phyloP scores from a whole-genome alignment of 2,113 vertebrate species.

The Anguilla rostrata region DNA sequence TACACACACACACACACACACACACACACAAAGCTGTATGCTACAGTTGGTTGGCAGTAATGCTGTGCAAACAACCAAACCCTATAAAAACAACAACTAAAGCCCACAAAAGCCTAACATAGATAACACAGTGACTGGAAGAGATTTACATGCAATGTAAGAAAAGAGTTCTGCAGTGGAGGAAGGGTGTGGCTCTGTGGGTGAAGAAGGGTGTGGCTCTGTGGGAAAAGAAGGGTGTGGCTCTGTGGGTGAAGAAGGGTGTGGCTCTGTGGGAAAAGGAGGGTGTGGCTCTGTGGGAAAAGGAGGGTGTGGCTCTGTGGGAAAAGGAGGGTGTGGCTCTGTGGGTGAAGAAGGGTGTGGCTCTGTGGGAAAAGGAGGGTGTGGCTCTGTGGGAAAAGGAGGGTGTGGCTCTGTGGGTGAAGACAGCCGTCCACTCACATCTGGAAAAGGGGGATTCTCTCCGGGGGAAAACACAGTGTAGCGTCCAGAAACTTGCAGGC shows the following conservation, averaged over 20 bases:
- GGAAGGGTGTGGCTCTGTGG: too few relatives aligned
- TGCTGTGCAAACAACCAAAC: too few relatives aligned
- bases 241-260: background rate
- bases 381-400: background rate
- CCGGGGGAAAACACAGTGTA: conserved; percentile 85
- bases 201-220: too few relatives aligned
- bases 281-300: background rate
- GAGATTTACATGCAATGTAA: too few relatives aligned
- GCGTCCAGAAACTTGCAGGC: conserved; percentile 95
- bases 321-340: too few relatives aligned
- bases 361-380: background rate
- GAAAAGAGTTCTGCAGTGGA: too few relatives aligned
- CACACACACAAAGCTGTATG: background rate
- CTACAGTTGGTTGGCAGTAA: too few relatives aligned
- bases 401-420: background rate
- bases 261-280: background rate
- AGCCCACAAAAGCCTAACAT: too few relatives aligned
- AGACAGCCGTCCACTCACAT: conserved; percentile 76
- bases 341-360: background rate
- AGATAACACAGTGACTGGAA: too few relatives aligned
- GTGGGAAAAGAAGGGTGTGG: background rate
- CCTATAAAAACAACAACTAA: too few relatives aligned
- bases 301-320: background rate
- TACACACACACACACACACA: background rate
- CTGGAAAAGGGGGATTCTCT: conserved; percentile 92